phyloP scores from a whole-genome alignment of 92 coral and sea anemone species.

The Porites divaricata region DNA sequence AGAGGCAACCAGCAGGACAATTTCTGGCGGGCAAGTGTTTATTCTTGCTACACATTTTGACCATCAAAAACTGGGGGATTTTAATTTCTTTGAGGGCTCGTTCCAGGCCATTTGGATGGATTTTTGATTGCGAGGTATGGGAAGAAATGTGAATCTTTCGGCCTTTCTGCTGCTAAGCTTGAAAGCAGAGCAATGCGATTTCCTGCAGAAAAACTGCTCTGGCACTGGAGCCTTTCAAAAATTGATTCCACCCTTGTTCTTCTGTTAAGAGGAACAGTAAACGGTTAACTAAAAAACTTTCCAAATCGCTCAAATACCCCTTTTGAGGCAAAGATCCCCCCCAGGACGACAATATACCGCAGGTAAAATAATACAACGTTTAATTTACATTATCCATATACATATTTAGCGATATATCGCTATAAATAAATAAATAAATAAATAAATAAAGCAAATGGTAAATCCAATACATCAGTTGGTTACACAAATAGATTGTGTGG shows the following conservation, averaged over 20 bases:
- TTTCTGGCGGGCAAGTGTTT: too few species aligned
- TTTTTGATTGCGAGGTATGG: too few species aligned
- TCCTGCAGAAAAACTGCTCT: neutral
- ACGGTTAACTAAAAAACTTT: neutral
- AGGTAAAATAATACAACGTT: neutral
- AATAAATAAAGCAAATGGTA: neutral
- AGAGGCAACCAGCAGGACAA: too few species aligned
- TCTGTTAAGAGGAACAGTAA: neutral
- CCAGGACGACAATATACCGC: neutral
- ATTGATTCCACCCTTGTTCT: neutral
- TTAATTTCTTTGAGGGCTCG: too few species aligned
- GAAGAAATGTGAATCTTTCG: neutral
- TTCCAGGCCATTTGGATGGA: too few species aligned
- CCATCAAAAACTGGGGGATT: too few species aligned
- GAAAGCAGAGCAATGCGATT: neutral
- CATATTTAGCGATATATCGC: neutral
- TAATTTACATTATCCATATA: too few species aligned
- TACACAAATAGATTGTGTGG: neutral
- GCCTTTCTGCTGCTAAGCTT: constrained; percentile 5
- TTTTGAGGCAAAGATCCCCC: neutral
- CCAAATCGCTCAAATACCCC: neutral
- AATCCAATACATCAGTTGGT: neutral
- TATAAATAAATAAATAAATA: too few species aligned
- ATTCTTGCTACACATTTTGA: too few species aligned
- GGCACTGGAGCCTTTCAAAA: neutral